Percentiles rank a stretch among this genome's conserved stretches.
Conservation (phyloP, 2,888 invertebrate species). For the Nephrocerus scutellatus region DNA sequence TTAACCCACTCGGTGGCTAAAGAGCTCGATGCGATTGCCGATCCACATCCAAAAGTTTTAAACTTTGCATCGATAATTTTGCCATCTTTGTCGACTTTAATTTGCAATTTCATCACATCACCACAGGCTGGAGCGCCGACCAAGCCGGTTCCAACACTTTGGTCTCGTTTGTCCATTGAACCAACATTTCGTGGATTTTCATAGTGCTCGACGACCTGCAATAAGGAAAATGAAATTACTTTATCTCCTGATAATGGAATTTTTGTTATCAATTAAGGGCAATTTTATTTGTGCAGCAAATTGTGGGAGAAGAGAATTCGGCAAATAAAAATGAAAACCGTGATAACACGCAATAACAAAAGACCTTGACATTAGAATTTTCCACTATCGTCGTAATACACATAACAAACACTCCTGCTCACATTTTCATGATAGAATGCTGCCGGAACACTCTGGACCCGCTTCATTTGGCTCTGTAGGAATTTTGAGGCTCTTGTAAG, state of each 20-base stretch:
- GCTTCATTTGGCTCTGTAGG: slow-evolving; percentile 34
- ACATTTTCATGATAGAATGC: slow-evolving; percentile 72
- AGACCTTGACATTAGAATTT: slow-evolving; percentile 8
- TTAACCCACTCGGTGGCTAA: slow-evolving; percentile 69
- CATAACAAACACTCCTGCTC: slow-evolving; percentile 32
- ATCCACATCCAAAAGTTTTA: slow-evolving; percentile 99
- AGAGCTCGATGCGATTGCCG: slow-evolving; percentile 96
- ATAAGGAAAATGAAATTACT: slow-evolving; percentile 12
- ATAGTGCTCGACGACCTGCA: slow-evolving; percentile 94
- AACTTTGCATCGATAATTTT: slow-evolving; percentile 98
- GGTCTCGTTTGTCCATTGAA: slow-evolving; percentile 88
- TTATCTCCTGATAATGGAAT: slow-evolving; percentile 11
- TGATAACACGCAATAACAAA: slow-evolving; percentile 20
- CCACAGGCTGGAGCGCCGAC: slow-evolving; percentile 99
- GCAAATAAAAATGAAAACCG: slow-evolving; percentile 2
- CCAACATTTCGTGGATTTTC: slow-evolving; percentile 99
- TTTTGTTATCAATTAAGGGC: not conserved
- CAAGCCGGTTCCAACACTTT: slow-evolving; percentile 90
- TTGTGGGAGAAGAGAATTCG: slow-evolving; percentile 1
- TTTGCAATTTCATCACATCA: slow-evolving; percentile 99
- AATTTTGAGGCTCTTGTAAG: slow-evolving; percentile 36
- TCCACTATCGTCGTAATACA: not conserved
- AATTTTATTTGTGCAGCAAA: slow-evolving; percentile 1
- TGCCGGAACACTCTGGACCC: slow-evolving; percentile 50
- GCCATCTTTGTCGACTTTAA: slow-evolving; percentile 82